phyloP scores from a whole-genome alignment of 2,888 invertebrate genomes.

The Cetonia aurata region DNA sequence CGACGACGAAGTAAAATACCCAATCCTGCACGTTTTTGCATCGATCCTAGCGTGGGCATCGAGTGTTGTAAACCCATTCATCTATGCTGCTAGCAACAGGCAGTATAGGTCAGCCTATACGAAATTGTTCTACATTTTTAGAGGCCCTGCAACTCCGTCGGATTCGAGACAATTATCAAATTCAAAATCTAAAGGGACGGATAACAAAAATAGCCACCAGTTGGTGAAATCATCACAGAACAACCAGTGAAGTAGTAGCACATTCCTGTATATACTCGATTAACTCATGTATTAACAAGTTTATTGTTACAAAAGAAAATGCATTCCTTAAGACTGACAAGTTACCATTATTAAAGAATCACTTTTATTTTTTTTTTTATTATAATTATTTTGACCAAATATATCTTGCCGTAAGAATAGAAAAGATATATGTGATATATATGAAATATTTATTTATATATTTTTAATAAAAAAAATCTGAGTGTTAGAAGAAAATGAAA shows the following conservation, averaged over 20 bases:
- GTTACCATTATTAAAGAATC: conserved; percentile 9
- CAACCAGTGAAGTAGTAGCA: conserved; percentile 2
- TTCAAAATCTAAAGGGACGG: conserved; percentile 47
- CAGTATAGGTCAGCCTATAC: conserved; percentile 79
- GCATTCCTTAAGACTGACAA: conserved; percentile 17
- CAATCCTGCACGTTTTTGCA: conserved; percentile 84
- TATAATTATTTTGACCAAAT: conserved; percentile 6
- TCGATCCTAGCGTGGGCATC: conserved; percentile 92
- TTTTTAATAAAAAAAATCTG: not conserved
- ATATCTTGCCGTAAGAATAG: conserved; percentile 4
- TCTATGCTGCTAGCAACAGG: conserved; percentile 90
- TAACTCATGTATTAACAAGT: not conserved
- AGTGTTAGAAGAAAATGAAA: no score
- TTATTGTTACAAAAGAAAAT: not conserved
- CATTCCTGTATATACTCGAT: conserved; percentile 19
- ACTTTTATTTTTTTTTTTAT: not conserved
- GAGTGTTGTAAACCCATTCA: conserved; percentile 89
- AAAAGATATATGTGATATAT: conserved; percentile 12
- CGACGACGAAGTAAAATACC: conserved; percentile 82
- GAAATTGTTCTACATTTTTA: conserved; percentile 67
- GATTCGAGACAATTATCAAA: conserved; percentile 51
- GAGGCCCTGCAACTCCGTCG: conserved; percentile 59
- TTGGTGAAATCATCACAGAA: conserved; percentile 26
- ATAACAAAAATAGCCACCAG: conserved; percentile 34
- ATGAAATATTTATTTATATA: conserved; percentile 16